Evolutionary conservation across 2,113 vertebrate species (phyloP).

Genomic region (Calyptomena viridis): DNA sequence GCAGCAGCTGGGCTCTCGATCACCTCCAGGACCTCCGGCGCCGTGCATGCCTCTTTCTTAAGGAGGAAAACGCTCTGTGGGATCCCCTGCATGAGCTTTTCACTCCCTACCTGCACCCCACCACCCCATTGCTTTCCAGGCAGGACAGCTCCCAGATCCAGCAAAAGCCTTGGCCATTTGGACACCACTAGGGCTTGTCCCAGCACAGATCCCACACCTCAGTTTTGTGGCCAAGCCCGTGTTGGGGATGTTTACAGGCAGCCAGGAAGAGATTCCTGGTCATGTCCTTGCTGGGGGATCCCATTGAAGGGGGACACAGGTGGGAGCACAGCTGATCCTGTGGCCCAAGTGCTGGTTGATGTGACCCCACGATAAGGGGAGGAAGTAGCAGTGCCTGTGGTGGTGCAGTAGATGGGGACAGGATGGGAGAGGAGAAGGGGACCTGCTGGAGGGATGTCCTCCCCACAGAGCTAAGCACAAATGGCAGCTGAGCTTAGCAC

Average conservation of each 20-base stretch:
- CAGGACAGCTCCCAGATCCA: neutral
- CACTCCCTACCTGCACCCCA: neutral
- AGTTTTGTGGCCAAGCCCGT: rapidly evolving
- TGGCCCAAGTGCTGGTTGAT: neutral
- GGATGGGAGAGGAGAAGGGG: neutral
- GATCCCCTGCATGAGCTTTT: rapidly evolving
- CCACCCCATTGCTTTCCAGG: neutral
- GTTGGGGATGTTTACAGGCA: neutral
- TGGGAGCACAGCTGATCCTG: neutral
- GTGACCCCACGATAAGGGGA: neutral
- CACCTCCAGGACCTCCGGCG: conserved; percentile 65
- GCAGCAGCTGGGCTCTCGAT: neutral
- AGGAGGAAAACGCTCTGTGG: neutral
- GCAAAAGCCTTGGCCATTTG: neutral
- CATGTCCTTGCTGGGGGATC: neutral
- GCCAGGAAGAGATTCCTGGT: neutral
- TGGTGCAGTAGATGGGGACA: neutral
- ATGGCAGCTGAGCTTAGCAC: neutral
- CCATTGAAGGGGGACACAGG: rapidly evolving
- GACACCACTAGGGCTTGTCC: neutral
- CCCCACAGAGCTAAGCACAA: neutral
- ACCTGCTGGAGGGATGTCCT: neutral
- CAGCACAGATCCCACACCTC: neutral
- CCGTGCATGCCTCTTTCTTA: conserved; percentile 72
- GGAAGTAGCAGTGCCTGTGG: neutral